Base-by-base conservation (phyloP, 2,888 invertebrate species). In the Phragmatobia fuliginosa region DNA sequence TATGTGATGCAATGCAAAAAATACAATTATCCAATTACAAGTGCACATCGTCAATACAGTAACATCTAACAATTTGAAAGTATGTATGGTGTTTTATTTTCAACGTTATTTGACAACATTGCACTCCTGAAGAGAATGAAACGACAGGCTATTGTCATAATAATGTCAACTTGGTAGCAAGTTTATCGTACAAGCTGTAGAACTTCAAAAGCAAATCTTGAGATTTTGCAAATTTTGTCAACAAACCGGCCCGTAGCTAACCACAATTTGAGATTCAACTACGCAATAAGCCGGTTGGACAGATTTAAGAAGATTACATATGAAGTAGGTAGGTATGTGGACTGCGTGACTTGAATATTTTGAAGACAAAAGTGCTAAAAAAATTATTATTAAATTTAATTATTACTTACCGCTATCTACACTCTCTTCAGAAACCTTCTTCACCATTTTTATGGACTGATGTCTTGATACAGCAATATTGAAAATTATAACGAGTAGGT, bases 381-480 rank as follows among this genome's bases (percentile, higher is more conserved):
- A 80, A 81, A 62, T 41, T n/a, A n/a, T n/a, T n/a, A n/a, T n/a
- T n/a, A n/a, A n/a, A n/a, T n/a, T n/a, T n/a, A n/a, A n/a, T n/a
- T n/a, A n/a, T 65, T 73, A 92, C 95, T 95, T 85, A 95, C 95
- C 95, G 87, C 95, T 95, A 88, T 95, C 95, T 90, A 94, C 94
- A 90, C 95, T 94, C 88, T 95, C 95, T 92, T 95, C 95, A 84
- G 94, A 95, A 88, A 95, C 94, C 92, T 95, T 95, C 92, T 95
- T 95, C 90, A 95, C 95, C 95, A 95, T 95, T 88, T 85, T 94
- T 89, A 90, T 90, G 91, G 89, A 88, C 87, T 91, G 91, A 90
- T 92, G 87, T 88, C 89, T 91, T 91, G 89, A 90, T 90, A 89
- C 88, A 91, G 88, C 88, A 86, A 92, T 91, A 91, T 91, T 91